Conservation (phyloP, 1,140 invertebrate genomes). For the Apocrypta bakeri region DNA sequence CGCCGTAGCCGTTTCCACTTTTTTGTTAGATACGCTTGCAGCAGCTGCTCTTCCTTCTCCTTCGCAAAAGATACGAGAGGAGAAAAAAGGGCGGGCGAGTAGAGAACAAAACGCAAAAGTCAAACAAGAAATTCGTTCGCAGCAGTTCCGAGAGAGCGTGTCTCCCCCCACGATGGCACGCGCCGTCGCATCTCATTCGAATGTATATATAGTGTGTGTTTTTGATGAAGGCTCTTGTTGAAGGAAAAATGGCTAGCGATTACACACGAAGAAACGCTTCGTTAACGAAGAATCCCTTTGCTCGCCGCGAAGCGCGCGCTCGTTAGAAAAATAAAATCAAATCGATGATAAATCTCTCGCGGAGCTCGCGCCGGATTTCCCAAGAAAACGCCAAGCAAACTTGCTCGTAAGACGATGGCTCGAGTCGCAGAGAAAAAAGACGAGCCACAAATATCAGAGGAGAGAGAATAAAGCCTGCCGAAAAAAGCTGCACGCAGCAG, state of each 20-base stretch:
- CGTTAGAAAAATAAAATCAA: not conserved
- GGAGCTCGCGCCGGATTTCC: not conserved
- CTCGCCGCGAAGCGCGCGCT: no score
- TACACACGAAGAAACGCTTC: not conserved
- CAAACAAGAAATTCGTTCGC: constrained; percentile 3
- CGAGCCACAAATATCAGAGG: not conserved
- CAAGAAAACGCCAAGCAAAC: not conserved
- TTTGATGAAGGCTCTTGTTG: not conserved
- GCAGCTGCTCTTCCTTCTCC: not conserved
- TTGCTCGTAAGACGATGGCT: not conserved
- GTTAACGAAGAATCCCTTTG: not conserved
- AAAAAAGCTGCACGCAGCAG: not conserved
- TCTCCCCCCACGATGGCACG: not conserved
- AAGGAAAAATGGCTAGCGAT: not conserved
- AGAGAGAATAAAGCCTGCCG: not conserved
- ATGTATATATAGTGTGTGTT: not conserved
- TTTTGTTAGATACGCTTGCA: not conserved
- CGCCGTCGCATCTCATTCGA: constrained; percentile 3
- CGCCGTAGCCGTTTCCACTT: not conserved
- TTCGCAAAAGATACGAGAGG: not conserved
- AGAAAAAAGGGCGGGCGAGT: not conserved
- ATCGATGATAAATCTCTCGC: not conserved
- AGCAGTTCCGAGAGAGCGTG: not conserved
- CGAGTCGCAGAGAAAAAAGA: not conserved
- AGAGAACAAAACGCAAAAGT: constrained; percentile 37